Base-by-base conservation (phyloP, 2,888 invertebrate genomes). In the Coleophora deauratella region DNA sequence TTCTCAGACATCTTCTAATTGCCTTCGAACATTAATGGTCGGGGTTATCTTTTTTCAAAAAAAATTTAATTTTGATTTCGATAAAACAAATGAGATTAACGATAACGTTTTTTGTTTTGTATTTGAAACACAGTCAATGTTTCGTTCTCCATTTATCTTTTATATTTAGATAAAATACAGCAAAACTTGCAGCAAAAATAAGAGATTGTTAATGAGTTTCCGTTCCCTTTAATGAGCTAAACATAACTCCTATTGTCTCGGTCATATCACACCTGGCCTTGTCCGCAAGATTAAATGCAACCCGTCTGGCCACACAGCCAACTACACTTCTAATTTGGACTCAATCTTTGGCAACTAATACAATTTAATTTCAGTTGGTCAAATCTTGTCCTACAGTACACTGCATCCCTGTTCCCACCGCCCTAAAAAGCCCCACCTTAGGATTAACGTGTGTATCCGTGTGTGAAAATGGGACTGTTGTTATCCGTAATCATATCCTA, bases 401-500 rank as follows among this genome's bases (percentile, higher is more conserved):
- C 75, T 74, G 74, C 72, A 69, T 50, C 62, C 66, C 59, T 57
- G 72, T 74, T 67, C 66, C 71, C 78, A 71, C 57, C 21, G 52
- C 60, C 62, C 62, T 54, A 61, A 51, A 54, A 52, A 45, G 65
- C 71, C 70, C 58, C 46, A 57, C 61, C 60, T 62, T 56, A 52
- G 50, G 57, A 52, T 45, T 48, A 49, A 50, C 44, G 60, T 64
- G 41, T 41, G 49, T 51, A 44, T 44, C 45, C 44, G 41, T 46
- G 47, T 46, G 55, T 57, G 52, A 51, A 62, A 64, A 91, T 94
- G 91, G 94, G 94, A 64, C 87, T 93, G 54, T 72, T 94, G 59
- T 75, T 94, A 45, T 93, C 94, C 38, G 81, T 92, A 58, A 80
- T 94, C 49, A 88, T 94, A 48, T 88, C 91, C 49, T 93, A 93